These are phyloP conservation scores for Melanotaenia maccullochi DNA, from an alignment of 2,797 vertebrate species.

Conservation along the genomic window DNA sequence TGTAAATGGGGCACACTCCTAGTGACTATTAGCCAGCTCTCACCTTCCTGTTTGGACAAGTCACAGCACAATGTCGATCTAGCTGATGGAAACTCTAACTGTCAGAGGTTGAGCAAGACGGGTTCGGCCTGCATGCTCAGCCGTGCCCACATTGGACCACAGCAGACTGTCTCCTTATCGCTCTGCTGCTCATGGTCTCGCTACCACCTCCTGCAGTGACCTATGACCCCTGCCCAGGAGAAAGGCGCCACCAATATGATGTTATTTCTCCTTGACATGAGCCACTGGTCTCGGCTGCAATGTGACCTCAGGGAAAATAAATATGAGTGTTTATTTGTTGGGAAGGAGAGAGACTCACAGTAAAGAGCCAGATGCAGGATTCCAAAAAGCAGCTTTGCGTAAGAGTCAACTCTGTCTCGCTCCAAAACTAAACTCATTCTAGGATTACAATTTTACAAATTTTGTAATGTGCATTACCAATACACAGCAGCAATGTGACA, in stretches of 20 bases:
- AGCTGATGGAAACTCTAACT: slow-evolving; percentile 41
- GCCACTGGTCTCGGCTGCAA: slow-evolving; percentile 55
- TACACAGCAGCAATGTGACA: background rate
- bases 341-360: slow-evolving; percentile 41
- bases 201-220: slow-evolving; percentile 68
- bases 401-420: slow-evolving; percentile 8
- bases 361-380: slow-evolving; percentile 14
- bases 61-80: slow-evolving; percentile 23
- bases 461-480: slow-evolving; percentile 8
- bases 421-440: slow-evolving; percentile 19
- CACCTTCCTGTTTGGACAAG: slow-evolving; percentile 9
- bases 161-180: slow-evolving; percentile 70
- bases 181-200: slow-evolving; percentile 59
- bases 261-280: slow-evolving; percentile 65
- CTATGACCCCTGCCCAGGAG: slow-evolving; percentile 70
- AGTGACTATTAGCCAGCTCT: background rate
- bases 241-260: slow-evolving; percentile 71
- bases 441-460: slow-evolving; percentile 16
- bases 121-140: slow-evolving; percentile 37
- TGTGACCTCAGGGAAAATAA: slow-evolving; percentile 68
- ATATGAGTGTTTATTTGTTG: slow-evolving; percentile 67
- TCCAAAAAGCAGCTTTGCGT: slow-evolving; percentile 38
- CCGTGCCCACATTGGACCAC: slow-evolving; percentile 65
- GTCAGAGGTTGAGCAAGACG: slow-evolving; percentile 35
- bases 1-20: slow-evolving; percentile 36